Evolutionary conservation across 1,140 invertebrate genomes (phyloP), one percentile per base, ranked within the genome.

Genomic region (Eulimnadia texana): DNA sequence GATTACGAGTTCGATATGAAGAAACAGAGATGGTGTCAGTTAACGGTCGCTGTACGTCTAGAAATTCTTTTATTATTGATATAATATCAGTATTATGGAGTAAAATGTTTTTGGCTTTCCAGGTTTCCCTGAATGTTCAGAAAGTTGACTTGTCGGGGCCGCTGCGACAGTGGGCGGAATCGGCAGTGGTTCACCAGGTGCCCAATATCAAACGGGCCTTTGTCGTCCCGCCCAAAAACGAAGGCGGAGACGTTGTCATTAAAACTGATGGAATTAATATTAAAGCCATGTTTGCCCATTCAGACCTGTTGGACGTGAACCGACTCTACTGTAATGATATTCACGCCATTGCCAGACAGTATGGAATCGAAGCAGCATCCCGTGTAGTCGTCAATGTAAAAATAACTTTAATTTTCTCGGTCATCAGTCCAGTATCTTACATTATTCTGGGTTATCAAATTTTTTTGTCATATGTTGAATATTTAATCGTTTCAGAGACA

Each of bases 221-320:
- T 61, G 81, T 78, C 80, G 80, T 66, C 70, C 72, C 24, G 69
- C 80, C 58, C 71, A 70, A 2, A 74, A 27, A 33, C 13, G 70
- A 70, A 62, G 73, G 67, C 63, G 68, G 66, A 58, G 69, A 66
- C 60, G 73, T 83, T 53, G 79, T 84, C 53, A 72, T 95, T 0
- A 91, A 92, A 72, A 98, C 94, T 1, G 93, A 98, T 70, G 95
- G 95, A 3, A 86, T 97, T 16, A 98, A 98, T 71, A 85, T 98
- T 63, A 73, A 81, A 61, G 84, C 90, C 77, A 86, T 98, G 80
- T 89, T 84, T 67, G 84, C 87, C 66, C 86, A 90, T 69, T 74
- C 82, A 59, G 73, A 89, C 55, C 70, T 92, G 16, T 71, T 98
- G n/a, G 84, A 97, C 71, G 71, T 98, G 3, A 85, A 90, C 68